Conservation (phyloP, 2,888 invertebrate genomes). For the Noctua fimbriata region DNA sequence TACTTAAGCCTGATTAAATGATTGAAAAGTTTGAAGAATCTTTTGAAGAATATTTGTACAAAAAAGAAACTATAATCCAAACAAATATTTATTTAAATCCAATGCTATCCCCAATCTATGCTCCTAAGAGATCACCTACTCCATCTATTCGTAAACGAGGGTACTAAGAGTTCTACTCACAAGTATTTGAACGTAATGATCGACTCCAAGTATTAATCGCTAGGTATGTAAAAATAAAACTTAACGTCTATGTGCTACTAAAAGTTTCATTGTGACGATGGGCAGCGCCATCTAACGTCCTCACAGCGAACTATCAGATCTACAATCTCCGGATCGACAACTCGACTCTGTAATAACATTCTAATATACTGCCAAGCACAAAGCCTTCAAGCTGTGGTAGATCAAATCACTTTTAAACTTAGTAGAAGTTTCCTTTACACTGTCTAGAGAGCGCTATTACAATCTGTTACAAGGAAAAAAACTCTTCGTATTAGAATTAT, state of each 20-base stretch:
- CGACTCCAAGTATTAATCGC: neutral
- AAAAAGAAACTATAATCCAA: neutral
- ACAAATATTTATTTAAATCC: neutral
- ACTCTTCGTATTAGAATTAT: neutral
- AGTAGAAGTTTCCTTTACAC: neutral
- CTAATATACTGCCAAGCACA: neutral
- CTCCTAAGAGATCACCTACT: neutral
- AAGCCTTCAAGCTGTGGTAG: neutral
- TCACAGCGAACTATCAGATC: neutral
- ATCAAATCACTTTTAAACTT: neutral
- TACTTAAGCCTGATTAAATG: neutral
- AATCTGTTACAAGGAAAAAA: neutral
- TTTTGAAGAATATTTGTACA: neutral
- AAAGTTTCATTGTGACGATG: too few species aligned
- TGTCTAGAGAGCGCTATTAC: constrained; percentile 30
- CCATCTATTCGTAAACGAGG: constrained; percentile 9
- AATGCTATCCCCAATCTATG: neutral
- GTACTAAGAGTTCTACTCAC: constrained; percentile 7
- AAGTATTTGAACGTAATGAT: neutral
- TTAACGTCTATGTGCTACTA: neutral
- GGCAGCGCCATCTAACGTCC: constrained; percentile 30
- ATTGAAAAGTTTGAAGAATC: neutral
- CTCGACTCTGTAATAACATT: neutral
- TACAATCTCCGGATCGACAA: neutral
- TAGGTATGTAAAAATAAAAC: neutral